Evolutionary conservation across 2,888 invertebrate genomes (phyloP).

Genomic region (Euproctis similis): DNA sequence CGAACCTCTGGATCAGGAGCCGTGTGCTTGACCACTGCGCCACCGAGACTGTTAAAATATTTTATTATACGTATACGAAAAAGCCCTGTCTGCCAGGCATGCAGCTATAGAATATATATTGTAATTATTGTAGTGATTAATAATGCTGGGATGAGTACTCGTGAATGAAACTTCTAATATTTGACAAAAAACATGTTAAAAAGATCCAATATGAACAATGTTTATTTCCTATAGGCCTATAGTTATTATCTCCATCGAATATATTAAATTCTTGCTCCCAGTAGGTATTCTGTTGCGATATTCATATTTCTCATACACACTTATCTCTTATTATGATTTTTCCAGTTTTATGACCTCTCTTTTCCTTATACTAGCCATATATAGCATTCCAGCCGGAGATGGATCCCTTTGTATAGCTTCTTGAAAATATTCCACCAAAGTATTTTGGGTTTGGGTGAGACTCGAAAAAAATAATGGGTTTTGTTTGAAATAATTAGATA

Average conservation of each 20-base stretch:
- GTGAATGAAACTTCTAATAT: neutral
- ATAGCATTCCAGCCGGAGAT: neutral
- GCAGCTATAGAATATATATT: too few species aligned
- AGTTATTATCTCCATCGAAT: conserved; percentile 18
- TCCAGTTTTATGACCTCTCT: conserved; percentile 9
- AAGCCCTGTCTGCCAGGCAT: too few species aligned
- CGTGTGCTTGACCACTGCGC: too few species aligned
- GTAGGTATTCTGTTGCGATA: conserved; percentile 13
- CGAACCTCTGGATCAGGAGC: too few species aligned
- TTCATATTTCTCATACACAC: conserved; percentile 15
- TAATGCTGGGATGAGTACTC: neutral
- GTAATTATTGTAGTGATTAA: too few species aligned
- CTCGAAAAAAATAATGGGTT: too few species aligned
- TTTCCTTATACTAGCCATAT: conserved; percentile 1
- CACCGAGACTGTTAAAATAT: too few species aligned
- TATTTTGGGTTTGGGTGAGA: too few species aligned
- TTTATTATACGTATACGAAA: too few species aligned
- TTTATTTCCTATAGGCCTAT: conserved; percentile 10
- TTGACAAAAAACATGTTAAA: neutral
- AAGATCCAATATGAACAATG: conserved; percentile 17
- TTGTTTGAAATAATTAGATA: too few species aligned
- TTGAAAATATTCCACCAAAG: too few species aligned
- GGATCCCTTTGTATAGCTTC: neutral
- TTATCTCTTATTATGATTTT: conserved; percentile 10
- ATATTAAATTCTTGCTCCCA: conserved; percentile 20